These are phyloP conservation scores for Fundulus diaphanus DNA, from an alignment of 2,797 vertebrate species.

Conservation along the genomic window DNA sequence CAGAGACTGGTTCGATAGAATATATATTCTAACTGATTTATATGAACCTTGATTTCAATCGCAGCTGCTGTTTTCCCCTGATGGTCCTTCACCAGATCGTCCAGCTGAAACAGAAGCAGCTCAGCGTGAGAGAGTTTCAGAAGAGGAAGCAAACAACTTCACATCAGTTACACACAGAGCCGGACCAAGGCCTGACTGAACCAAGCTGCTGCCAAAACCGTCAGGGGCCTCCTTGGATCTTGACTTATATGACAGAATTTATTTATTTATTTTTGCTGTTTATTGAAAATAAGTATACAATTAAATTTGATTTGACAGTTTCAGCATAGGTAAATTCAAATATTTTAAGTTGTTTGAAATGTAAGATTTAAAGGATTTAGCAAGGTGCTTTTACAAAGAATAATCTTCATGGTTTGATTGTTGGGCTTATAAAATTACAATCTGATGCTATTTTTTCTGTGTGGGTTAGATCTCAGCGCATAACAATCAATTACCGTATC, in stretches of 20 bases:
- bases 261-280: neutral
- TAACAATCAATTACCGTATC: no score
- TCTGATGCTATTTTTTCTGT: no score
- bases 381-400: neutral
- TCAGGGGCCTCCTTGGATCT: neutral
- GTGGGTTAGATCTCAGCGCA: no score
- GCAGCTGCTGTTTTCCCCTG: neutral
- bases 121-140: neutral
- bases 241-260: neutral
- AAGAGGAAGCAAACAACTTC: neutral
- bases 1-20: no score
- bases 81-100: neutral
- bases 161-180: neutral
- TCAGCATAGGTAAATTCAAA: neutral
- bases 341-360: neutral
- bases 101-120: neutral
- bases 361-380: neutral
- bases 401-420: no score
- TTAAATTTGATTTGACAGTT: neutral
- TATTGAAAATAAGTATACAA: neutral
- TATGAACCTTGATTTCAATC: neutral
- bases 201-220: no score
- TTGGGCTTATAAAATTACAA: no score
- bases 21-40: no score
- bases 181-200: no score